These are phyloP conservation scores for Bursaphelenchus mucronatus DNA, from an alignment of 1,140 invertebrate genomes.

Conservation along the genomic window DNA sequence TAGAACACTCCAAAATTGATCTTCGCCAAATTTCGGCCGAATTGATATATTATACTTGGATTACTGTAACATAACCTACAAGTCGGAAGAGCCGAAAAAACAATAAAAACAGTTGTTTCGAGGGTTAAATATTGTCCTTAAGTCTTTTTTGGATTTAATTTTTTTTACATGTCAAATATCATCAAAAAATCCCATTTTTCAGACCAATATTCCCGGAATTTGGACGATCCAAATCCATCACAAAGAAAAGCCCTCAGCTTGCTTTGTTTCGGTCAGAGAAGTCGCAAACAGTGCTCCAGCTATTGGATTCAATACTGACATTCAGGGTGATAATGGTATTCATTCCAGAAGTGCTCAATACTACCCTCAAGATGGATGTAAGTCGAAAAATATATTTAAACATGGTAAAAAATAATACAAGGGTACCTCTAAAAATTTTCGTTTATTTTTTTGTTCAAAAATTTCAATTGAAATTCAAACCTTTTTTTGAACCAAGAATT, in stretches of 20 bases:
- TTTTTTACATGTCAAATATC: too few species aligned
- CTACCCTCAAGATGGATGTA: constrained; percentile 1
- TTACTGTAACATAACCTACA: too few species aligned
- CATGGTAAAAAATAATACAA: too few species aligned
- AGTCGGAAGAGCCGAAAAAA: too few species aligned
- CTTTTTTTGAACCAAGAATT: too few species aligned
- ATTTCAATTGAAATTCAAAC: background rate
- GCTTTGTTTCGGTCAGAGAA: constrained; percentile 4
- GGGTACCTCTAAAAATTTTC: background rate
- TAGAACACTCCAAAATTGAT: too few species aligned
- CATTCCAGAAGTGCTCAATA: constrained; percentile 4
- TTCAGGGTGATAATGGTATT: background rate
- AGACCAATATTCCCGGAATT: background rate
- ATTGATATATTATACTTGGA: too few species aligned
- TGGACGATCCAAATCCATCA: constrained; percentile 4
- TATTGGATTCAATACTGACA: constrained; percentile 14
- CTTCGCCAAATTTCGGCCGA: too few species aligned
- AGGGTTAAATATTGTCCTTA: too few species aligned
- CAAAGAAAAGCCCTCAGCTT: background rate
- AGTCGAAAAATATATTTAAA: background rate
- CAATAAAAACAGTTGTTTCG: too few species aligned
- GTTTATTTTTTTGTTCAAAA: constrained; percentile 5
- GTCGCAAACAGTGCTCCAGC: background rate
- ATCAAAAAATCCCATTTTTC: too few species aligned
- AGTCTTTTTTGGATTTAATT: too few species aligned